Base-by-base conservation (phyloP, 2,797 vertebrate species). In the Cuculus canorus region DNA sequence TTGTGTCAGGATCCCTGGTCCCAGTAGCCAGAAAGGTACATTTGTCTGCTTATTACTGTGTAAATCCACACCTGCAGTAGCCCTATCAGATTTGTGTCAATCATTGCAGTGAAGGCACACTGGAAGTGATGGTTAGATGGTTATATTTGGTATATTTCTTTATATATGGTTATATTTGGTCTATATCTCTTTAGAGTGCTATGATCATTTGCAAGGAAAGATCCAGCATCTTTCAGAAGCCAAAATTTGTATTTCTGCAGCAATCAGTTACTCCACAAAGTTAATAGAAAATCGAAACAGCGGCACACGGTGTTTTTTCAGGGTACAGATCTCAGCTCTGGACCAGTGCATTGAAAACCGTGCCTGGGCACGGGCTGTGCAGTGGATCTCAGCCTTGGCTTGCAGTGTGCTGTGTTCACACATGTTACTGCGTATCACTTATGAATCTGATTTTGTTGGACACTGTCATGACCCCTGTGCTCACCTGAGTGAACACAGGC, bases 401-500 rank as follows among this genome's bases (percentile, higher is more conserved):
- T 86, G 76, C 10, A 17, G 79, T 23, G 30, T 66, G 69, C 87
- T 19, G 2, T 75, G 66, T 84, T 95, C 79, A 92, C 82, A 79
- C 1, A 0, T 37, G 52, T 25, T 69, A 47, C 41, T 6, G 12
- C 0, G 2, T 76, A 41, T 48, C 52, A 8, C 48, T 77, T 85
- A 63, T 88, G 77, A 37, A 4, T 66, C 70, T 27, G 24, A 53
- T 92, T n/a, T 87, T 91, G 45, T 52, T 82, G 84, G 91, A 79
- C 92, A 22, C 77, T 92, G 57, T 83, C 86, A 56, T 50, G 72
- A 90, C 83, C 68, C 32, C 33, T 19, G 37, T 48, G 79, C 47
- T 86, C 79, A 93, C 84, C 83, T 71, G 68, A 91, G 86, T 96
- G 93, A 94, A 91, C 48, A 27, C 48, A 82, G 78, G 82, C 94